phyloP scores from a whole-genome alignment of 2,797 vertebrate species.

The Anguilla obscura region DNA sequence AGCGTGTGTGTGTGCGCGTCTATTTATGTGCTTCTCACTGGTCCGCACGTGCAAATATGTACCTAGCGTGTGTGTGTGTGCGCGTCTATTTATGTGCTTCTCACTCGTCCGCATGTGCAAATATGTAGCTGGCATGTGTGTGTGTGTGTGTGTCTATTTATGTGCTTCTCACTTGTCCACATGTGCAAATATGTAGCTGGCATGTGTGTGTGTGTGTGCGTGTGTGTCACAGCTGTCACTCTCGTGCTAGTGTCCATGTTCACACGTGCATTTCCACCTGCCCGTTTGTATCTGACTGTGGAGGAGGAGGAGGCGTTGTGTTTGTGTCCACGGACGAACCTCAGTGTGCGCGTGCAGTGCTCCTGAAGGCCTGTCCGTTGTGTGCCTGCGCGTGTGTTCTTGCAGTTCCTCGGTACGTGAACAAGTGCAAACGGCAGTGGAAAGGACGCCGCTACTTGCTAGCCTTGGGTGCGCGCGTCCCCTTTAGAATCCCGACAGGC shows the following conservation, averaged over 20 bases:
- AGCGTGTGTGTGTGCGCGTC: background rate
- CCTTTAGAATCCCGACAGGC: background rate
- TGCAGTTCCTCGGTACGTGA: background rate
- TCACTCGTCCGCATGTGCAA: background rate
- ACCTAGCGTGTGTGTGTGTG: background rate
- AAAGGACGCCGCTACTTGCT: background rate
- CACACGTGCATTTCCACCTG: conserved; percentile 9
- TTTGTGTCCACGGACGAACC: conserved; percentile 19
- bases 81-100: background rate
- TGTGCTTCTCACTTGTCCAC: background rate
- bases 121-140: background rate
- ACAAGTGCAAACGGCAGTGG: background rate
- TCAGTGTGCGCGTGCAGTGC: background rate
- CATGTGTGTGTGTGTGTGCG: background rate
- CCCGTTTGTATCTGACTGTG: background rate
- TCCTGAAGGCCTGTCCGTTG: background rate
- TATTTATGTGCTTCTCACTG: background rate
- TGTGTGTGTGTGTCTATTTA: background rate
- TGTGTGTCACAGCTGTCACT: background rate
- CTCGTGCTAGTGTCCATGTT: conserved; percentile 1
- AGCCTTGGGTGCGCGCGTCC: background rate
- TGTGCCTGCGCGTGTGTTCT: background rate
- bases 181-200: background rate
- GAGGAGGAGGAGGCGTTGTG: background rate
- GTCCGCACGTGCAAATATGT: background rate